These are phyloP conservation scores for Tetraodon nigroviridis DNA, from an alignment of 2,113 vertebrate genomes.

Conservation along the genomic window DNA sequence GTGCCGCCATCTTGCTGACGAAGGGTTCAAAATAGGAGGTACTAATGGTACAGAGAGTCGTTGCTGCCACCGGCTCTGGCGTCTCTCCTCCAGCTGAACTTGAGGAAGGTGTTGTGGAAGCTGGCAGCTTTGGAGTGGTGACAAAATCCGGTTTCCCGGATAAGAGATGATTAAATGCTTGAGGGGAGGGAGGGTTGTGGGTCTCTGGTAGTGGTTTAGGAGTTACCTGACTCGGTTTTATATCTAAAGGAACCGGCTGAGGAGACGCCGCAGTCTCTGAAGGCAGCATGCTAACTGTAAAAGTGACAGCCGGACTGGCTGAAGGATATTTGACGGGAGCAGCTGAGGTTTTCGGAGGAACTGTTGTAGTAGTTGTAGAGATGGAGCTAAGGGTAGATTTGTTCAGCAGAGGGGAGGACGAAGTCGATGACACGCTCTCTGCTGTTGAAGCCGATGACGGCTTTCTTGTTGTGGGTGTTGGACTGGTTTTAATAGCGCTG, in stretches of 20 bases:
- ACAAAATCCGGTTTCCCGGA: slow-evolving; percentile 33
- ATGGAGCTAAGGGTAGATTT: slow-evolving; percentile 27
- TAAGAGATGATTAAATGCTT: slow-evolving; percentile 18
- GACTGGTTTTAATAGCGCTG: slow-evolving; percentile 27
- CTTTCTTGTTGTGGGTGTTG: slow-evolving; percentile 28
- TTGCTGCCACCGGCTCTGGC: slow-evolving; percentile 19
- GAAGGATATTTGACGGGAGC: slow-evolving; percentile 31
- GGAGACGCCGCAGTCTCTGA: slow-evolving; percentile 23
- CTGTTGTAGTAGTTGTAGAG: slow-evolving; percentile 9
- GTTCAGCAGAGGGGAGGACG: slow-evolving; percentile 27
- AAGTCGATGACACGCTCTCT: slow-evolving; percentile 30
- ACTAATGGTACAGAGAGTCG: slow-evolving; percentile 14
- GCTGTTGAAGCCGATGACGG: slow-evolving; percentile 23
- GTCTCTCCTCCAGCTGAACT: slow-evolving; percentile 20
- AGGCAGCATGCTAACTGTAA: slow-evolving; percentile 32
- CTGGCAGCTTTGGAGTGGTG: slow-evolving; percentile 24
- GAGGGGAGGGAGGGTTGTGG: slow-evolving; percentile 19
- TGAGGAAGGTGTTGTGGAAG: slow-evolving; percentile 24
- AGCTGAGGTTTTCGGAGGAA: slow-evolving; percentile 21
- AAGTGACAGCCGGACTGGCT: slow-evolving; percentile 19
- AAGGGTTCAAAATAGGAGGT: slow-evolving; percentile 1
- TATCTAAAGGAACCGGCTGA: slow-evolving; percentile 29
- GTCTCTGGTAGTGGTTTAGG: slow-evolving; percentile 11
- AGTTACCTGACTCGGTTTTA: slow-evolving; percentile 31
- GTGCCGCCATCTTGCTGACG: slow-evolving; percentile 19